Percentiles rank a stretch among this genome's conserved stretches.
Conservation (phyloP, 2,113 vertebrate species). For the Lontra canadensis region DNA sequence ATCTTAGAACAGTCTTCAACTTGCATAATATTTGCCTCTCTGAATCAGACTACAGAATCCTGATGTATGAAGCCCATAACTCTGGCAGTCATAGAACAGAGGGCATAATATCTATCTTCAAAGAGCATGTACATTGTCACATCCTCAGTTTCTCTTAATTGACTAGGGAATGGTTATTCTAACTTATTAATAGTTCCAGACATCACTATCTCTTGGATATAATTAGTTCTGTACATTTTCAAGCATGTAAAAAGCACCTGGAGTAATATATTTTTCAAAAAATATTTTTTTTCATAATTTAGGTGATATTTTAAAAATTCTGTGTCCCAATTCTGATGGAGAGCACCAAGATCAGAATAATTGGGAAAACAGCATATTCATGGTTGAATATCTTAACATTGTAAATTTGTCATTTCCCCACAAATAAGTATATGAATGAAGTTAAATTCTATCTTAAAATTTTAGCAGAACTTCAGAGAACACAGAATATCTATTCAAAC, state of each 20-base stretch:
- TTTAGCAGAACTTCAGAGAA: conserved; percentile 17
- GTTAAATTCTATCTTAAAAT: background rate
- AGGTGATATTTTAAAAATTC: background rate
- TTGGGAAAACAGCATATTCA: background rate
- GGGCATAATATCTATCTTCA: background rate
- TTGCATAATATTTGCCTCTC: background rate
- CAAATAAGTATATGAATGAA: background rate
- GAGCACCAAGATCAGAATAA: background rate
- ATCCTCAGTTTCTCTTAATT: background rate
- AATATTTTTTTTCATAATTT: background rate
- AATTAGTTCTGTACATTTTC: background rate
- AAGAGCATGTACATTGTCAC: background rate
- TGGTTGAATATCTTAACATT: background rate
- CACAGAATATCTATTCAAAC: background rate
- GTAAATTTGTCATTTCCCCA: background rate
- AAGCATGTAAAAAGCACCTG: background rate
- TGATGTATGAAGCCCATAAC: background rate
- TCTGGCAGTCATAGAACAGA: background rate
- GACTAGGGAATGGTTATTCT: background rate
- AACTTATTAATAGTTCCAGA: background rate
- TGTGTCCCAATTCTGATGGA: background rate
- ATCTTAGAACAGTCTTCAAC: background rate
- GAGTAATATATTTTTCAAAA: background rate
- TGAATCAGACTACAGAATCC: background rate
- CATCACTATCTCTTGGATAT: background rate